Evolutionary conservation across 2,797 vertebrate species (phyloP).

Genomic region (Xiphorhynchus erythropygius): DNA sequence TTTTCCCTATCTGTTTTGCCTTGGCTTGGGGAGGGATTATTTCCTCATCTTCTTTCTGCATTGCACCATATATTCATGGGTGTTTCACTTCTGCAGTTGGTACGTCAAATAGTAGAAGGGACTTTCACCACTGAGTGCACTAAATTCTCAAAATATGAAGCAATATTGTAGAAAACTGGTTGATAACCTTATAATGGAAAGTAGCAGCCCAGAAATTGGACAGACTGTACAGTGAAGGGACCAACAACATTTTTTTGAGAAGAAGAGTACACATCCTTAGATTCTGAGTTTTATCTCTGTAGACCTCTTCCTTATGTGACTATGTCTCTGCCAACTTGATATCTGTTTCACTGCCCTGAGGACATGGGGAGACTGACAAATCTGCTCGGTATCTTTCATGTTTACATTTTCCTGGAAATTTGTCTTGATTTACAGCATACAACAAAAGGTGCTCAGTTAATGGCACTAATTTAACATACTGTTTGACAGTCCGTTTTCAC

Average conservation of each 20-base stretch:
- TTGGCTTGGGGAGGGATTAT: accelerated
- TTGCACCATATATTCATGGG: neutral
- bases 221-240: neutral
- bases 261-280: neutral
- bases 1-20: neutral
- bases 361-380: neutral
- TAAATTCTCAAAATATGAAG: neutral
- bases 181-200: neutral
- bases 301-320: neutral
- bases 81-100: neutral
- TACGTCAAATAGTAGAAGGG: neutral
- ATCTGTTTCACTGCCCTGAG: neutral
- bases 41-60: neutral
- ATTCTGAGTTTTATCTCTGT: neutral
- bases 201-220: neutral
- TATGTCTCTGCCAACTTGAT: neutral
- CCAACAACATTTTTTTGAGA: neutral
- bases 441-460: neutral
- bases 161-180: neutral
- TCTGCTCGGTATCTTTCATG: neutral
- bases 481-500: neutral
- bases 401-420: neutral
- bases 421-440: neutral
- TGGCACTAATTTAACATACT: neutral
- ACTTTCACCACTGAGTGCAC: neutral